Evolutionary conservation across 2,888 invertebrate genomes (phyloP).

Genomic region (Platycheirus albimanus): DNA sequence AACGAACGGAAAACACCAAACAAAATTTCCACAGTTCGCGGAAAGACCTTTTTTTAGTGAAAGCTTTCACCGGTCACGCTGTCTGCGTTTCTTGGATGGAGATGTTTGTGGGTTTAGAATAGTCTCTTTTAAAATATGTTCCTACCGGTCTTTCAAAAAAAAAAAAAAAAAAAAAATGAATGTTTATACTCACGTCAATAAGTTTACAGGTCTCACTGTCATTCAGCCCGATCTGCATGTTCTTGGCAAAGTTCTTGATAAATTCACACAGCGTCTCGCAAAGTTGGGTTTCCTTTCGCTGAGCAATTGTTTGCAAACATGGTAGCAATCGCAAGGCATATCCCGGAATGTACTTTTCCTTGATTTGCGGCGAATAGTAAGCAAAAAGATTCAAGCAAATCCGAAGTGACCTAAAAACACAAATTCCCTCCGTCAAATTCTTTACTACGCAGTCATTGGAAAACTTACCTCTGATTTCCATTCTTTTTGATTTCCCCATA

Average conservation of each 20-base stretch:
- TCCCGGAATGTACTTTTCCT: conserved; percentile 90
- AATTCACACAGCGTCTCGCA: conserved; percentile 82
- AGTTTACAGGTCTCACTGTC: conserved; percentile 81
- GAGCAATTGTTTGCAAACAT: conserved; percentile 88
- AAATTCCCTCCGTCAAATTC: neutral
- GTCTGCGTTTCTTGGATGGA: too few relatives aligned
- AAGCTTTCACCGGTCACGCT: too few relatives aligned
- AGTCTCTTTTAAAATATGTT: too few relatives aligned
- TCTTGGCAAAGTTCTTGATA: conserved; percentile 80
- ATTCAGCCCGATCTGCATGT: conserved; percentile 81
- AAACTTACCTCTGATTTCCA: conserved; percentile 83
- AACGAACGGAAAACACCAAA: too few relatives aligned
- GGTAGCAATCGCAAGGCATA: conserved; percentile 90
- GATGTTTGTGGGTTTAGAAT: too few relatives aligned
- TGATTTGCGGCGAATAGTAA: conserved; percentile 89
- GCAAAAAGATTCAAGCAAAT: conserved; percentile 91
- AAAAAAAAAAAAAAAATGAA: too few relatives aligned
- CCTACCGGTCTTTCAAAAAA: too few relatives aligned
- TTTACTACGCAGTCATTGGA: conserved; percentile 3
- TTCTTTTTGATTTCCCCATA: conserved; percentile 93
- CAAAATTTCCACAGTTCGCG: too few relatives aligned
- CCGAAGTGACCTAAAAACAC: conserved; percentile 86
- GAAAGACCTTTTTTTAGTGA: too few relatives aligned
- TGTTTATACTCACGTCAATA: conserved; percentile 80
- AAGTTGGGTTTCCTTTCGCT: conserved; percentile 85